phyloP scores from a whole-genome alignment of 2,797 vertebrate genomes.

The Karalla daura region DNA sequence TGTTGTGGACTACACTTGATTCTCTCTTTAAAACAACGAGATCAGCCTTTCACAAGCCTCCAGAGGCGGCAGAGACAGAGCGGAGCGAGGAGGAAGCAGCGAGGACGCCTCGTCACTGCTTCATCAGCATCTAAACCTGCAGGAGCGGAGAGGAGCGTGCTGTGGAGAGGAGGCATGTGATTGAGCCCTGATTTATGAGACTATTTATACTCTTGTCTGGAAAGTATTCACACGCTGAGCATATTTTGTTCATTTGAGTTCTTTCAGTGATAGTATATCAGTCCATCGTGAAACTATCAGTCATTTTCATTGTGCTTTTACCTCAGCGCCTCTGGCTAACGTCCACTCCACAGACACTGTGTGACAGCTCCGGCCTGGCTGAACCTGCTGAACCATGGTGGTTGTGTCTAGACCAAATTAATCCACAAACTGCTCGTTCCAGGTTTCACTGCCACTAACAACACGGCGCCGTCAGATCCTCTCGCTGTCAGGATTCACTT shows the following conservation, averaged over 20 bases:
- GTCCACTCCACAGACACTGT: conserved; percentile 3
- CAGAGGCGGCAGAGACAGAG: conserved; percentile 20
- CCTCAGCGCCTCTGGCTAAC: not conserved
- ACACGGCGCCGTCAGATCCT: too few species aligned
- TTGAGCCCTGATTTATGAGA: conserved; percentile 8
- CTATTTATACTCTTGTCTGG: conserved; percentile 12
- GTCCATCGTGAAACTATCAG: not conserved
- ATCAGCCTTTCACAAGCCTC: conserved; percentile 3
- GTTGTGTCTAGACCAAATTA: too few species aligned
- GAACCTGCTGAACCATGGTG: too few species aligned
- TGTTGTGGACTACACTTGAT: conserved; percentile 1
- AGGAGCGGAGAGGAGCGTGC: too few species aligned
- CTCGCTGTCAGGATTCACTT: too few species aligned
- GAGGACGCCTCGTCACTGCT: too few species aligned
- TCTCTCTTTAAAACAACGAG: conserved; percentile 6
- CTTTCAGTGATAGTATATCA: not conserved
- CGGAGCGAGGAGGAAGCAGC: too few species aligned
- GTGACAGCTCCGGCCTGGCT: not conserved
- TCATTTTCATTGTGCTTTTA: conserved; percentile 4
- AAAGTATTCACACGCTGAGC: conserved; percentile 8
- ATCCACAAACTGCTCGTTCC: too few species aligned
- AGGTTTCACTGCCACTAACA: too few species aligned
- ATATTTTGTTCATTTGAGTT: not conserved
- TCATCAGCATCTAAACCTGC: too few species aligned
- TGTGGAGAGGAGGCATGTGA: conserved; percentile 5